Evolutionary conservation across 2,888 invertebrate species (phyloP), one percentile per base, ranked within the genome.

Genomic region (Hyposoter didymator): DNA sequence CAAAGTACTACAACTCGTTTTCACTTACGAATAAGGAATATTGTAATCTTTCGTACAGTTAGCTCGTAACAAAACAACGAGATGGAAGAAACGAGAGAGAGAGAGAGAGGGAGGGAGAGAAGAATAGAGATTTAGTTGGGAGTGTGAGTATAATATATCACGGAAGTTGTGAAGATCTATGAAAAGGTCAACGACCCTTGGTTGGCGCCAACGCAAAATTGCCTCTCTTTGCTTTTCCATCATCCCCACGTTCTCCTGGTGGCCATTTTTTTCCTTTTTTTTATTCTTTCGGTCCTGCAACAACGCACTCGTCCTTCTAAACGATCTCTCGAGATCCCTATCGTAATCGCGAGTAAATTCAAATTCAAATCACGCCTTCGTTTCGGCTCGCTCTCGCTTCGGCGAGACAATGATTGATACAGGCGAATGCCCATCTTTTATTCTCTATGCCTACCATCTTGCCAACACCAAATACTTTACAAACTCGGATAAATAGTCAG

Each of bases 381-480:
- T 43, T 49, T 39, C 49, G 45, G 67, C 52, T 39, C 28, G 47
- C 39, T 19, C 47, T 52, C 47, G 64, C 7, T 49, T 35, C 74
- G 45, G 62, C 79, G 62, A 70, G 59, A 84, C 84, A 84, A 84
- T 84, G 84, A 84, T 84, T 45, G 80, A 84, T 84, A 59, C 76
- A 70, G 45, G 19, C 47, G 22, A 47, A 69, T 75, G 67, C 67
- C 55, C 55, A 69, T 69, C 45, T 81, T 55, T 22, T 59, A 59
- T 52, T 59, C 64, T 55, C 39, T 64, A 47, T 49, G 47, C 70
- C 43, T 28, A 70, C 47, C 47, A 39, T 28, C 52, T 62, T 6
- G 70, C 22, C 39, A 64, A 79, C 55, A 43, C 17, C 22, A 43
- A 52, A 67, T 12, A 19, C 47, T 62, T 64, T n/a, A 6, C 14